Evolutionary conservation across 2,113 vertebrate genomes (phyloP), one percentile per base, ranked within the genome.

Genomic region (Telmatochromis sp.): DNA sequence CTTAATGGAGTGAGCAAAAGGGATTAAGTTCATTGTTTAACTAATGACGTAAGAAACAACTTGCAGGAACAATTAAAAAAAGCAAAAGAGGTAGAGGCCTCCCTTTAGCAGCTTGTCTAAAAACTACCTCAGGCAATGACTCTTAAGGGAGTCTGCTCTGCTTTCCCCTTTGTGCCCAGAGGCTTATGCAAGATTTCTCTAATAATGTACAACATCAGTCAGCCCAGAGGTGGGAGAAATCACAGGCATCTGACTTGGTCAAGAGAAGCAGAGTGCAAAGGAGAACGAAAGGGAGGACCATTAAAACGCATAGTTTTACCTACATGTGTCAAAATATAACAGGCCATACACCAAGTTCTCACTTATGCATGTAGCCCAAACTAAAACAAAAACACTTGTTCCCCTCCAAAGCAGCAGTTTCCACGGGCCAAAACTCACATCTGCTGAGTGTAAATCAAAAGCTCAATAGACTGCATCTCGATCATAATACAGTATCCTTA

Each of bases 121-220:
- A 89, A 45, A 51, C 73, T 82, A 85, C 49, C 87, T 81, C 75
- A 88, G 89, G 80, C 86, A 80, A 85, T 86, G 91, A 89, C 87
- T 91, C 87, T 84, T 70, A 65, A 83, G 85, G 91, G 84, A 93
- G 88, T 90, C 80, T 55, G 84, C 79, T 82, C 33, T n/a, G 80
- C 57, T 86, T 81, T 85, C 87, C 90, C 86, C 88, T 87, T 81
- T 3, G 78, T 68, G 81, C 81, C 86, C 84, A 60, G 42, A 90
- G 91, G 86, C 89, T 93, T 93, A 84, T 21, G 19, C 68, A 89
- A 90, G 87, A 82, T 84, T 91, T 88, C 75, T 53, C 75, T 85
- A 65, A 88, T 93, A 94, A 95, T 91, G 92, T 88, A 82, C 88
- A 85, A 84, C 94, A 95, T 95, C 80, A 93, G 89, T 94, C 87